Conservation (phyloP, 1,140 invertebrate genomes). For the Ladona fulva region DNA sequence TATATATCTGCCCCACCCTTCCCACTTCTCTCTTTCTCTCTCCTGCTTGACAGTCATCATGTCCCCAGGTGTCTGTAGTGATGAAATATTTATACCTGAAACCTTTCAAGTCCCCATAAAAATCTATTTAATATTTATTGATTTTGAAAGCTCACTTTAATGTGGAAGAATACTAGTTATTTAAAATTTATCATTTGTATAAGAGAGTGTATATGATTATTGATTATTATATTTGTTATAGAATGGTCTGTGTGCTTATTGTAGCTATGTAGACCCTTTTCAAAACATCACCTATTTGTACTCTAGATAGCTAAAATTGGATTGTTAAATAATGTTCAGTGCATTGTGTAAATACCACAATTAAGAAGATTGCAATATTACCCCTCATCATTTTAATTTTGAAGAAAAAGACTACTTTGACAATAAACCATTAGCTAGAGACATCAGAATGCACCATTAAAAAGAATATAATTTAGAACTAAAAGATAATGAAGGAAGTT, state of each 20-base stretch:
- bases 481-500: no score
- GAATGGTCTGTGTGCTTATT: conserved; percentile 1
- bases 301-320: no score
- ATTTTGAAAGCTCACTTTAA: conserved; percentile 2
- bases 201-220: conserved; percentile 10
- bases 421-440: no score
- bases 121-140: conserved; percentile 11
- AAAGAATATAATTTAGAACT: no score
- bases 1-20: background rate
- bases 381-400: no score
- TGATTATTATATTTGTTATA: conserved; percentile 6
- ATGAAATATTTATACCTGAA: conserved; percentile 6
- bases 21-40: background rate
- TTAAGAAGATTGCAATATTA: no score
- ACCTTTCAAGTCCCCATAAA: background rate
- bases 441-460: no score
- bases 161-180: background rate
- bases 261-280: background rate
- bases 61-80: conserved; percentile 1
- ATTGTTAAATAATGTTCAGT: no score
- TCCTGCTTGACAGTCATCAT: background rate
- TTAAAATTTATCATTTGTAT: conserved; percentile 9
- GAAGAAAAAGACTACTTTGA: no score
- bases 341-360: no score
- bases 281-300: no score